Evolutionary conservation across 2,113 vertebrate species (phyloP), one percentile per base, ranked within the genome.

Genomic region (Syrrhaptes paradoxus): DNA sequence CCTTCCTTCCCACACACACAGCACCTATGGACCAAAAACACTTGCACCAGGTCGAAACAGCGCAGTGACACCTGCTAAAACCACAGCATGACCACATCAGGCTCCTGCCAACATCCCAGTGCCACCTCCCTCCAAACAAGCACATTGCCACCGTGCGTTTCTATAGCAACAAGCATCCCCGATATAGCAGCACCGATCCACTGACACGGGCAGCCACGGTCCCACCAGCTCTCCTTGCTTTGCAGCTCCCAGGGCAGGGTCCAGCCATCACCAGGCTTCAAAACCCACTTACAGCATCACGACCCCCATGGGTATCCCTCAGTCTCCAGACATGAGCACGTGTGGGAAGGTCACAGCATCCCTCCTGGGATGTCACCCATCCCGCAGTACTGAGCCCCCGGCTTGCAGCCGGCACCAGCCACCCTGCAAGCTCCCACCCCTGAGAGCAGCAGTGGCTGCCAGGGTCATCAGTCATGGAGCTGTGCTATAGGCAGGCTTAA

Each of bases 401-500:
- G 13, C 21, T 36, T 19, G 67, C 48, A 41, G 59, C 71, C 8
- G 5, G 62, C 82, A 6, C n/a, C 12, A 1, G 31, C 86, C 81
- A 48, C 83, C 20, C 61, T 71, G 67, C 62, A 75, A 90, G 31
- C 29, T 68, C 45, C 72, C 66, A 81, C 31, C 63, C 71, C 38
- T 0, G 5, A 77, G 70, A 89, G 93, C 89, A 81, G 91, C 93
- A 59, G 91, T 46, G 10, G 73, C 76, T 74, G 77, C 92, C 32
- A 46, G 90, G 95, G 93, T 95, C 96, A 95, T 96, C 96, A 93
- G 87, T 97, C 93, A 96, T 4, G 1, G 57, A 72, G 87, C 3
- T 24, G 16, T 10, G 77, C 77, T 93, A 91, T 81, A 94, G 93
- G 95, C 95, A 94, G 93, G 81, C 92, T 93, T 63, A 96, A 96